Conservation (phyloP, 2,797 vertebrate genomes). For the Loriculus beryllinus region DNA sequence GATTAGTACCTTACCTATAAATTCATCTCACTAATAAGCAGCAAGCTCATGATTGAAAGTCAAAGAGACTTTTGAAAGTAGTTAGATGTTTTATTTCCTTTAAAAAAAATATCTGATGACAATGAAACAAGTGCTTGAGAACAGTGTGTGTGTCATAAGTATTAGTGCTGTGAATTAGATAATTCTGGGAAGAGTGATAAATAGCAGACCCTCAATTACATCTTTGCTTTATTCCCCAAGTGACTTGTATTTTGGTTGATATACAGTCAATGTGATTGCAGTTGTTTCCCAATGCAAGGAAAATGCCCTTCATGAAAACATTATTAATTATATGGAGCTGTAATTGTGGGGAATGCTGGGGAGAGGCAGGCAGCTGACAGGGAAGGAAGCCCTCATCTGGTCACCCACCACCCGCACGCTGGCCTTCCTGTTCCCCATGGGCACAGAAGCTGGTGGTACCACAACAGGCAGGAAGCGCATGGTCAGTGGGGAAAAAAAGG, state of each 20-base stretch:
- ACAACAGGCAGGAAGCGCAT: not conserved
- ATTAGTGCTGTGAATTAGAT: not conserved
- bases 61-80: slow-evolving; percentile 49
- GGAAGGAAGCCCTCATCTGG: not conserved
- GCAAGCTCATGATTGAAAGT: slow-evolving; percentile 29
- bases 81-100: slow-evolving; percentile 52
- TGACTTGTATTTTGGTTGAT: slow-evolving; percentile 26
- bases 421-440: rapidly evolving
- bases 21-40: slow-evolving; percentile 51
- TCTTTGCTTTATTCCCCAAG: not conserved
- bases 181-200: slow-evolving; percentile 14
- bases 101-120: not conserved
- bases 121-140: not conserved
- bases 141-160: not conserved
- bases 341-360: not conserved
- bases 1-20: slow-evolving; percentile 47
- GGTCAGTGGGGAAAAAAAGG: rapidly evolving
- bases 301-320: slow-evolving; percentile 21
- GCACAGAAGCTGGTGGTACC: not conserved
- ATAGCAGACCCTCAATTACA: slow-evolving; percentile 16
- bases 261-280: not conserved
- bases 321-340: slow-evolving; percentile 19
- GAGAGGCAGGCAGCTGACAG: not conserved
- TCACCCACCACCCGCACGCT: too few relatives aligned
- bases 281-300: slow-evolving; percentile 40